These are phyloP conservation scores for Limnothrissa miodon DNA, from an alignment of 2,113 vertebrate species.

Conservation along the genomic window DNA sequence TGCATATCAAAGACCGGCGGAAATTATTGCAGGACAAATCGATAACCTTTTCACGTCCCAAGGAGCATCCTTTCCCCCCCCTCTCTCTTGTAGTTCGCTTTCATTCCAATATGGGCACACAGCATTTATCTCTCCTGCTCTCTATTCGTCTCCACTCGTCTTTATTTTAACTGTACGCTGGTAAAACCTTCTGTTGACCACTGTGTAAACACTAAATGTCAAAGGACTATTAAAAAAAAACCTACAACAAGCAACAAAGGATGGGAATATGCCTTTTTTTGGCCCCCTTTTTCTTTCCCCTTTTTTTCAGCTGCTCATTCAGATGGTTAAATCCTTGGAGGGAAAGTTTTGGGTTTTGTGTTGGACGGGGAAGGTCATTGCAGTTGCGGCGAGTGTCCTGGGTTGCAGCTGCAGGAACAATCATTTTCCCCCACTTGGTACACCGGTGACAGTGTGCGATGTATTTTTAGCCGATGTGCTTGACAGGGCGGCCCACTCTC, in stretches of 20 bases:
- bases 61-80: slow-evolving; percentile 57
- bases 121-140: not conserved
- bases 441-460: slow-evolving; percentile 81
- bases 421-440: slow-evolving; percentile 85
- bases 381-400: slow-evolving; percentile 72
- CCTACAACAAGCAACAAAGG: not conserved
- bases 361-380: slow-evolving; percentile 88
- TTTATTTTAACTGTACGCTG: not conserved
- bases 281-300: not conserved
- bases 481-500: slow-evolving; percentile 78
- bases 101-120: slow-evolving; percentile 14
- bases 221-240: not conserved
- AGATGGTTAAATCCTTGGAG: slow-evolving; percentile 60
- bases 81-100: slow-evolving; percentile 37
- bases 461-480: slow-evolving; percentile 81
- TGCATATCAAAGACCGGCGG: slow-evolving; percentile 99
- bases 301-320: not conserved
- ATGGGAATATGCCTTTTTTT: not conserved
- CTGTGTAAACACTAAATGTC: not conserved
- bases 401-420: slow-evolving; percentile 72
- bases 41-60: slow-evolving; percentile 93
- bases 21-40: slow-evolving; percentile 99
- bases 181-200: not conserved
- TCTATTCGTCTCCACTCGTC: not conserved
- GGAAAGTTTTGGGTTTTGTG: slow-evolving; percentile 72